Evolutionary conservation across 2,797 vertebrate species (phyloP).

Genomic region (Poeciliopsis turneri): DNA sequence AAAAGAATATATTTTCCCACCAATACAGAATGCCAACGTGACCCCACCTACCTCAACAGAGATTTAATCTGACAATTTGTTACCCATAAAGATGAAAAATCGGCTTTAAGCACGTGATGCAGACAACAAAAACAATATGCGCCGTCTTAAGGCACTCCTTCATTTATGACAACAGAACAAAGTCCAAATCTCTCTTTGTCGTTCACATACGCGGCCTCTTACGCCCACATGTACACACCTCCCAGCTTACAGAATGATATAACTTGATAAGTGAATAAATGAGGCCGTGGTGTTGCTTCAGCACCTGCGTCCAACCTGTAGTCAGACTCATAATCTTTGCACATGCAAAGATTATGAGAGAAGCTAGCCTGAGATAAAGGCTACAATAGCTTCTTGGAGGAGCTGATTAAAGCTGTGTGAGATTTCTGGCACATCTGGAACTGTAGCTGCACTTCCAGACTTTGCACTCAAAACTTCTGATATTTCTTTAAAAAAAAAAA

Average conservation of each 20-base stretch:
- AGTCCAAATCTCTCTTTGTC: constrained; percentile 64
- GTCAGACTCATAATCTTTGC: not conserved
- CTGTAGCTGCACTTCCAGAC: not conserved
- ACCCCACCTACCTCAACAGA: not conserved
- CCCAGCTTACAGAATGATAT: constrained; percentile 46
- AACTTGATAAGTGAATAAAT: constrained; percentile 42
- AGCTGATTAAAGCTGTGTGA: not conserved
- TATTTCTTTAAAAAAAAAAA: not conserved
- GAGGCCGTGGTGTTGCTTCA: constrained; percentile 18
- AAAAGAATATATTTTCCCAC: not conserved
- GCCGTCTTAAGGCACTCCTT: constrained; percentile 82
- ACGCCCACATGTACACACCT: constrained; percentile 17
- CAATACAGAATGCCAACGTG: constrained; percentile 11
- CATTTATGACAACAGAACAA: constrained; percentile 86
- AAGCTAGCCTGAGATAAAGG: not conserved
- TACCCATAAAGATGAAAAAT: constrained; percentile 36
- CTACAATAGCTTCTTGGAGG: not conserved
- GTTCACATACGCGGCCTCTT: constrained; percentile 18
- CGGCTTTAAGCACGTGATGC: constrained; percentile 66
- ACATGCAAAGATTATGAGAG: not conserved
- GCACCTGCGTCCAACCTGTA: not conserved
- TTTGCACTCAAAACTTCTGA: not conserved
- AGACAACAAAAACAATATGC: constrained; percentile 82
- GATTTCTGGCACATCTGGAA: not conserved
- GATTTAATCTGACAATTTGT: constrained; percentile 1